Conservation (phyloP, 2,888 invertebrate species). For the Pseudeuparius sepicola region DNA sequence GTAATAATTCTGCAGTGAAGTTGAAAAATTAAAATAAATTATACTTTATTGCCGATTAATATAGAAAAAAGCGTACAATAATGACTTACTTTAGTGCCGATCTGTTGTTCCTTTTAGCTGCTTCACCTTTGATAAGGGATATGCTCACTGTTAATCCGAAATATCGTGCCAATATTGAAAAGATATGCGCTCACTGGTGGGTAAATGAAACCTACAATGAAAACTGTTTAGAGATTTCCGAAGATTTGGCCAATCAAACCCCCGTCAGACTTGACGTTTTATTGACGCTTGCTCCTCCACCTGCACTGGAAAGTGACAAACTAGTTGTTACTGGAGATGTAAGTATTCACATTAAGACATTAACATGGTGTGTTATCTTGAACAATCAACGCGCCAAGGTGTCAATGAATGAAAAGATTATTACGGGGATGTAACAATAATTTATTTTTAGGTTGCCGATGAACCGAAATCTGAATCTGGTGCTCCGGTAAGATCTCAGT, state of each 20-base stretch:
- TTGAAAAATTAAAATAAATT: too few species aligned
- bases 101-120: conserved; percentile 50
- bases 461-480: conserved; percentile 33
- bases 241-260: conserved; percentile 81
- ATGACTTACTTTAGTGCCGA: neutral
- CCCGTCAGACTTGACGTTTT: conserved; percentile 77
- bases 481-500: conserved; percentile 47
- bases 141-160: conserved; percentile 90
- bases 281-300: conserved; percentile 74
- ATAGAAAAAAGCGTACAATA: too few species aligned
- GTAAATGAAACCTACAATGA: conserved; percentile 78
- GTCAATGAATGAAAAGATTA: too few species aligned
- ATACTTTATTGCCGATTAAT: too few species aligned
- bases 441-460: too few species aligned
- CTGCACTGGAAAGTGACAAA: conserved; percentile 61
- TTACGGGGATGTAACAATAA: too few species aligned
- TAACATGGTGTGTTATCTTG: too few species aligned
- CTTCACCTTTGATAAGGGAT: conserved; percentile 86
- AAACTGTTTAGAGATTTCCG: conserved; percentile 75
- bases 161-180: conserved; percentile 83
- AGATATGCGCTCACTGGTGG: conserved; percentile 96
- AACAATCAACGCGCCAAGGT: too few species aligned
- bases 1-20: too few species aligned
- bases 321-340: conserved; percentile 54
- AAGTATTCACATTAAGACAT: conserved; percentile 17